Evolutionary conservation across 2,797 vertebrate genomes (phyloP).

Genomic region (Aselliscus stoliczkanus): DNA sequence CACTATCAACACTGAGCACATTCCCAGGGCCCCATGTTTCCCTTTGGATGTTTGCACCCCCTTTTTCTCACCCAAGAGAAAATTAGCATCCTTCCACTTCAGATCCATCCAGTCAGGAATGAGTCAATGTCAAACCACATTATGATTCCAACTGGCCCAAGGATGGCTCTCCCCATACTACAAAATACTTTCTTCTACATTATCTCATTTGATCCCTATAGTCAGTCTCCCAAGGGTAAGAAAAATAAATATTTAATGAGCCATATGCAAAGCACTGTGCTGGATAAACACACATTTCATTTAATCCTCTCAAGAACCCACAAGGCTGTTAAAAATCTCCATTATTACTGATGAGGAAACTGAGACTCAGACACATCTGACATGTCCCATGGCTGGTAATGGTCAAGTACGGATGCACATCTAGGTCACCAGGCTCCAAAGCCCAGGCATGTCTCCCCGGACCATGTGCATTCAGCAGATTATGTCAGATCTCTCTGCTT

Average conservation of each 20-base stretch:
- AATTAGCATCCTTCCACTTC: neutral
- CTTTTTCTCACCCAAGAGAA: neutral
- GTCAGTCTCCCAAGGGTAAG: neutral
- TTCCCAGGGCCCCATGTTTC: neutral
- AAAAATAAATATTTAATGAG: constrained; percentile 29
- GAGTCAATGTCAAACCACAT: neutral
- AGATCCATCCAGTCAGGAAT: neutral
- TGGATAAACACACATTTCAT: neutral
- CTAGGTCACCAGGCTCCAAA: too few relatives aligned
- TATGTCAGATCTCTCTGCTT: neutral
- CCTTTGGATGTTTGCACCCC: neutral
- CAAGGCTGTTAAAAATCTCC: neutral
- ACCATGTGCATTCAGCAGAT: neutral
- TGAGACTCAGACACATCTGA: neutral
- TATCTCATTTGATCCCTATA: neutral
- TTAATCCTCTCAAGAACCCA: neutral
- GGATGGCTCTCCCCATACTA: neutral
- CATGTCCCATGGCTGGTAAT: neutral
- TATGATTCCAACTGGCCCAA: neutral
- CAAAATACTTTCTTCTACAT: neutral
- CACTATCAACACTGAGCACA: too few relatives aligned
- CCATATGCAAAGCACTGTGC: neutral
- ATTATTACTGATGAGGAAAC: constrained; percentile 7
- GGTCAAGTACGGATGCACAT: neutral
- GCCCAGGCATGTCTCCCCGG: neutral